A percentile compares a stretch with the other conserved stretches of the same genome.
These are phyloP conservation scores for Kradibia gibbosae DNA, from an alignment of 1,140 invertebrate genomes.

Conservation along the genomic window DNA sequence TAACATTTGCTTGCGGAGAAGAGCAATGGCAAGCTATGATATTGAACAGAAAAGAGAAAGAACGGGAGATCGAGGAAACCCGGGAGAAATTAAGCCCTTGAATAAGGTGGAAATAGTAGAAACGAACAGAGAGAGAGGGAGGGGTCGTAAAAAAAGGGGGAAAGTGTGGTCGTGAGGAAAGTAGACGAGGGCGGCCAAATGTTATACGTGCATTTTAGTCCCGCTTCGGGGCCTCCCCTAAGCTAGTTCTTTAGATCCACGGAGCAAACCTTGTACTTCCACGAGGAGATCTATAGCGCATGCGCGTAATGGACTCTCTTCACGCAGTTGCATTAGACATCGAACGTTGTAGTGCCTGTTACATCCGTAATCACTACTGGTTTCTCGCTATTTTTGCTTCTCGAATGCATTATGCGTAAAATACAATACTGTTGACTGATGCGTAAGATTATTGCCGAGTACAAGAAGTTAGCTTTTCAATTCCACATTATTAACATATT, in stretches of 20 bases:
- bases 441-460: neutral
- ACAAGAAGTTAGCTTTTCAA: neutral
- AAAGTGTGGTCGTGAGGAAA: too few relatives aligned
- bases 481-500: neutral
- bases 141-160: neutral
- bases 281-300: conserved; percentile 19
- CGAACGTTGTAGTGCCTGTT: neutral
- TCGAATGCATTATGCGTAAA: neutral
- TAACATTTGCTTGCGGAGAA: neutral
- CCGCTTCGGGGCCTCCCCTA: conserved; percentile 50
- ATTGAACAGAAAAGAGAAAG: neutral
- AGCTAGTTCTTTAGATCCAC: conserved; percentile 11
- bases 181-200: neutral
- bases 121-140: neutral
- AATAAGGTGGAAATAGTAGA: too few relatives aligned
- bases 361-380: neutral
- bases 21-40: neutral
- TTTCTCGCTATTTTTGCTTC: neutral
- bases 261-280: neutral
- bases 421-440: neutral
- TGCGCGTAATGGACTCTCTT: conserved; percentile 45
- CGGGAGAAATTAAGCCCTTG: too few relatives aligned
- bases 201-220: conserved; percentile 16
- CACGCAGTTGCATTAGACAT: conserved; percentile 1
- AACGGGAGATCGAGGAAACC: neutral